Evolutionary conservation across 2,888 invertebrate species (phyloP).

Genomic region (Polymixis lichenea): DNA sequence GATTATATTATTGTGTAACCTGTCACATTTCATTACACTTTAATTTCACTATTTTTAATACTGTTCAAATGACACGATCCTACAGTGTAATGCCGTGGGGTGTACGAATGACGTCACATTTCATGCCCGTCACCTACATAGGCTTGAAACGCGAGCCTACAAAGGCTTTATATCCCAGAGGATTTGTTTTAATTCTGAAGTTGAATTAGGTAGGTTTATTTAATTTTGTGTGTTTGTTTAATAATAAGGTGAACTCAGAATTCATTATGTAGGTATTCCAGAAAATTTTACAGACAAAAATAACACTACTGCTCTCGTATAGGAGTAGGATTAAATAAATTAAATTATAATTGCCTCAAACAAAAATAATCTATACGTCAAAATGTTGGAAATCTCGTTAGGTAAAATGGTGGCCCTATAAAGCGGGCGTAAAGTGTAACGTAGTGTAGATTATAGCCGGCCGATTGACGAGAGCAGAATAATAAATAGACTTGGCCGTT

Average conservation of each 20-base stretch:
- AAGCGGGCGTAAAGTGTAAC: constrained; percentile 41
- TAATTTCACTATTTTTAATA: constrained; percentile 40
- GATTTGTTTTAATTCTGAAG: constrained; percentile 41
- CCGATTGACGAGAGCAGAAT: constrained; percentile 52
- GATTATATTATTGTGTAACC: background rate
- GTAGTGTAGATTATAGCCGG: constrained; percentile 44
- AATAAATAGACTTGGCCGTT: constrained; percentile 31
- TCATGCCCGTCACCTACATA: constrained; percentile 44
- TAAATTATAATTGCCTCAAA: background rate
- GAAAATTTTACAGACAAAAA: too few species aligned
- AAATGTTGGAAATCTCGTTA: constrained; percentile 42
- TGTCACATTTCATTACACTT: constrained; percentile 29
- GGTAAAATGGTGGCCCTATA: constrained; percentile 31
- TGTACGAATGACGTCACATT: constrained; percentile 55
- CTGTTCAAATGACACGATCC: constrained; percentile 21
- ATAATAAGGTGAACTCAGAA: too few species aligned
- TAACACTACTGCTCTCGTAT: too few species aligned
- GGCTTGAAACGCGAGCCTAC: constrained; percentile 27
- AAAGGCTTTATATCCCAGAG: constrained; percentile 33
- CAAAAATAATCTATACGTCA: constrained; percentile 19
- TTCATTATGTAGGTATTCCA: too few species aligned
- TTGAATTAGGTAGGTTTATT: background rate
- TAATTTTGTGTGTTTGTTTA: too few species aligned
- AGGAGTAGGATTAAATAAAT: too few species aligned
- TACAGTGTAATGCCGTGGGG: constrained; percentile 10